Conservation (phyloP, 2,113 vertebrate genomes). For the Cryptoleucopteryx plumbea region DNA sequence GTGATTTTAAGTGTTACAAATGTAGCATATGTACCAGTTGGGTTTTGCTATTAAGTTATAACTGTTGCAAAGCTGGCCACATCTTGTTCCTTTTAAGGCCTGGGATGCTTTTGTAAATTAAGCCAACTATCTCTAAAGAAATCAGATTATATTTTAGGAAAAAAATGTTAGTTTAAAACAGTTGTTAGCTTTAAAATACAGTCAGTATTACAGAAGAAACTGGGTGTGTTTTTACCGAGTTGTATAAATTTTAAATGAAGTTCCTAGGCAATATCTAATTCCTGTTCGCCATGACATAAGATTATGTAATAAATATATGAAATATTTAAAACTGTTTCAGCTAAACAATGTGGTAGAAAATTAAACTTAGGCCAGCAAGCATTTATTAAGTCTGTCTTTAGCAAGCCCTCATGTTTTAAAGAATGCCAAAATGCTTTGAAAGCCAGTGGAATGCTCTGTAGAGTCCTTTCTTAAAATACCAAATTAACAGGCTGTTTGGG, state of each 20-base stretch:
- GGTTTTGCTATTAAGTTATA: background rate
- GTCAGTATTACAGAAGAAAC: background rate
- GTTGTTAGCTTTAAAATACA: background rate
- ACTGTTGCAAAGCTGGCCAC: background rate
- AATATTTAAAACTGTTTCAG: background rate
- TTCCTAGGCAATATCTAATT: background rate
- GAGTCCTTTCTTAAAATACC: background rate
- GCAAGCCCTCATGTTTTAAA: background rate
- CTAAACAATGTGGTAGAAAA: background rate
- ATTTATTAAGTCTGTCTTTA: background rate
- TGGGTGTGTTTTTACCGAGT: background rate
- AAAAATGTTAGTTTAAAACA: background rate
- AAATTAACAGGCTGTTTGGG: background rate
- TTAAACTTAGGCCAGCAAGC: background rate
- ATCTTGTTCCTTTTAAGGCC: background rate
- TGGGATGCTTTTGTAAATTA: background rate
- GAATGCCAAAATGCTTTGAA: background rate
- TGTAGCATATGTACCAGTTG: background rate
- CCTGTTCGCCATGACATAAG: background rate
- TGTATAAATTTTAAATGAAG: background rate
- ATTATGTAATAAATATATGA: background rate
- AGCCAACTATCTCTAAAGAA: background rate
- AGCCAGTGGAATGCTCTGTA: background rate
- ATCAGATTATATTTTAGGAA: background rate
- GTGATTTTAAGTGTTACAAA: background rate